Conservation (phyloP, 53 echinoderm and acorn worm genomes). For the Glandiceps talaboti region DNA sequence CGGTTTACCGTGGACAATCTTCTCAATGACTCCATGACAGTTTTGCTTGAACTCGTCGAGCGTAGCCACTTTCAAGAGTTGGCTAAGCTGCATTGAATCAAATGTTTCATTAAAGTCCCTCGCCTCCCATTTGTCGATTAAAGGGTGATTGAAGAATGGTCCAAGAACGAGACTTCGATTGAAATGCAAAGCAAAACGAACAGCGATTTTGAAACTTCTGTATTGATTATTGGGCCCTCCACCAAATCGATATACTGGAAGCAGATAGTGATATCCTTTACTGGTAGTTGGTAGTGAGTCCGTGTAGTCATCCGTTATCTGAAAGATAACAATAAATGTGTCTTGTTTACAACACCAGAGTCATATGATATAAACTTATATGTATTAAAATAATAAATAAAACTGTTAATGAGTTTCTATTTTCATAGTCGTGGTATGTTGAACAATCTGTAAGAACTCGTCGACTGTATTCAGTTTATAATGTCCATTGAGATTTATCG, state of each 20-base stretch:
- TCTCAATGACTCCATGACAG: neutral
- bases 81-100: neutral
- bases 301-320: too few species aligned
- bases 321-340: too few species aligned
- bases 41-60: neutral
- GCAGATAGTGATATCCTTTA: neutral
- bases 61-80: neutral
- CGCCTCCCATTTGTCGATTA: neutral
- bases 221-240: neutral
- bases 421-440: too few species aligned
- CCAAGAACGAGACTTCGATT: neutral
- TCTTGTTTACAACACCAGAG: too few species aligned
- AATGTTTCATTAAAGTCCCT: neutral
- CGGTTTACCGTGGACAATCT: neutral
- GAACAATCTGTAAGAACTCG: too few species aligned
- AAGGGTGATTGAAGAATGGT: neutral
- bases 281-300: too few species aligned
- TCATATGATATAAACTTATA: too few species aligned
- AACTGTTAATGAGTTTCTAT: too few species aligned
- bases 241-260: neutral
- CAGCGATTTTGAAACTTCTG: neutral
- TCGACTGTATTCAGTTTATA: too few species aligned
- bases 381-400: too few species aligned
- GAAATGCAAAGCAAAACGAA: neutral
- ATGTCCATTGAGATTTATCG: too few species aligned